Evolutionary conservation across 2,113 vertebrate species (phyloP), one percentile per base, ranked within the genome.

Genomic region (Melanerpes formicivorus): DNA sequence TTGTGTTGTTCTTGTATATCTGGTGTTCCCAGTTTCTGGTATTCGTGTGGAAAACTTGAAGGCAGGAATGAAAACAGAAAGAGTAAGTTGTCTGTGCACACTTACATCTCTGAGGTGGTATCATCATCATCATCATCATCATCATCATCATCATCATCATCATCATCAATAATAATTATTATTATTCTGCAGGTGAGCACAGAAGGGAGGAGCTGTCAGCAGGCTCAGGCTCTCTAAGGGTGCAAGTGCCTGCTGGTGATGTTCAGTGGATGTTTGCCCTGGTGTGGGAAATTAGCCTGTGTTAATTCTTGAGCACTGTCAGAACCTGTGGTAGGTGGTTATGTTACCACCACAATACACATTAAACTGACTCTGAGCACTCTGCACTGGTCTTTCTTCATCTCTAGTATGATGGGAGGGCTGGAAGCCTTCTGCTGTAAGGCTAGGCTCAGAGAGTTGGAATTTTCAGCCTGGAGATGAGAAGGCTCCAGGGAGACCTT

Each of bases 381-480:
- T 73, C 50, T 25, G 11, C 21, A 26, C 11, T 6, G 23, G 25
- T 37, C 19, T 37, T 58, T 32, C 18, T 64, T 73, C 15, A 30
- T 71, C 62, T n/a, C 58, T 8, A 2, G 25, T 30, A 8, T 18
- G 37, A 23, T 37, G 15, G 2, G 34, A 25, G 22, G 60, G 25
- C 5, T 60, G 69, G 14, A 46, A 1, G 26, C 10, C 7, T 18
- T 79, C 27, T 54, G 0, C 56, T 30, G 0, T 10, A 34, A 30
- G 13, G 19, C 7, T 3, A 34, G 64, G 34, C 63, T 52, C 12
- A 23, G 23, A 52, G 22, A 13, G 11, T 13, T 52, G 50, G 50
- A 23, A 34, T 4, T 27, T 34, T 78, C 56, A 70, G 21, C 40
- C 67, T 40, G n/a, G 40, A 58, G 58, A 54, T 10, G 64, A 29